phyloP scores from a whole-genome alignment of 2,888 invertebrate species.

The Bombyx huttoni region DNA sequence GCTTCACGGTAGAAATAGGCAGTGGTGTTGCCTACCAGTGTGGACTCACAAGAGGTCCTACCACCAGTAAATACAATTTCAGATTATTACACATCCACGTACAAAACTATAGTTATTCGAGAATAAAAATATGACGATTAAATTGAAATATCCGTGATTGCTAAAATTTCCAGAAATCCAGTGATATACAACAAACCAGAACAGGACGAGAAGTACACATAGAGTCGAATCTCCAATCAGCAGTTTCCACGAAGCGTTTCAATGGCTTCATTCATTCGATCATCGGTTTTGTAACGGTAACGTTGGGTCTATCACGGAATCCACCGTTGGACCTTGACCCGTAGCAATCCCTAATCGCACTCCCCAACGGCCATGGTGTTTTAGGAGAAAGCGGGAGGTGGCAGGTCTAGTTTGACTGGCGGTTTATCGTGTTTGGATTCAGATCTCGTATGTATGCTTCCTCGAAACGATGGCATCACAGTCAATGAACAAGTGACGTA shows the following conservation, averaged over 20 bases:
- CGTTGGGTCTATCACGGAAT: constrained; percentile 42
- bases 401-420: constrained; percentile 7
- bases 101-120: too few relatives aligned
- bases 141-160: too few relatives aligned
- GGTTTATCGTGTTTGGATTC: constrained; percentile 62
- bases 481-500: constrained; percentile 17
- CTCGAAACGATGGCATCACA: constrained; percentile 45
- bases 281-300: constrained; percentile 50
- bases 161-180: too few relatives aligned
- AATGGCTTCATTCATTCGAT: constrained; percentile 62
- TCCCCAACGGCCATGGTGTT: not conserved
- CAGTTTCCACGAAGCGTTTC: constrained; percentile 48
- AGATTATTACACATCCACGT: too few relatives aligned
- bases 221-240: constrained; percentile 12
- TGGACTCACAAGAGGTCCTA: too few relatives aligned
- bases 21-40: too few relatives aligned
- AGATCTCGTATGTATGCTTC: constrained; percentile 51
- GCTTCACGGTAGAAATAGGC: too few relatives aligned
- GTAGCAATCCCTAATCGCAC: not conserved
- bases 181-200: too few relatives aligned
- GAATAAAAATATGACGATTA: too few relatives aligned
- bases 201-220: too few relatives aligned
- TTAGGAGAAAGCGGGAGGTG: not conserved
- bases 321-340: constrained; percentile 19
- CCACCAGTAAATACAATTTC: too few relatives aligned